phyloP scores from a whole-genome alignment of 2,113 vertebrate species.

The Laterallus jamaicensis region DNA sequence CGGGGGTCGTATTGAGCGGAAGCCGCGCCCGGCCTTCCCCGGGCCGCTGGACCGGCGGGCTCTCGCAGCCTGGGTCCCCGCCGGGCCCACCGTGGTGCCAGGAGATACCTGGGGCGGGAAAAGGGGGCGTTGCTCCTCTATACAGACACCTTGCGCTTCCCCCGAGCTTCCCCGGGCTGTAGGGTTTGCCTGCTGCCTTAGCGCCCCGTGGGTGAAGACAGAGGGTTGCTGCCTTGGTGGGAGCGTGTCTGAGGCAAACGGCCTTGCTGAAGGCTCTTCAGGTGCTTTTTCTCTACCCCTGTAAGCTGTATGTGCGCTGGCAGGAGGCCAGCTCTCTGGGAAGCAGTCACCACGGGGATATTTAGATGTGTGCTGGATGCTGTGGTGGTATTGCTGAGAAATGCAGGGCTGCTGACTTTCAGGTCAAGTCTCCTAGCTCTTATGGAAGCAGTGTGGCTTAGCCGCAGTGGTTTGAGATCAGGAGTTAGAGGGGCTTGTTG shows the following conservation, averaged over 20 bases:
- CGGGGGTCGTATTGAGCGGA: background rate
- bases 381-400: background rate
- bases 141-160: accelerated
- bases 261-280: background rate
- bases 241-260: background rate
- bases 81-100: background rate
- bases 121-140: no score
- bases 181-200: no score
- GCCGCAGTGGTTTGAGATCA: background rate
- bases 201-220: no score
- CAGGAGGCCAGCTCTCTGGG: background rate
- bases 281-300: accelerated
- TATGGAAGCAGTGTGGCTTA: background rate
- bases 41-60: accelerated
- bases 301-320: accelerated
- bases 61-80: background rate
- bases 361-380: background rate
- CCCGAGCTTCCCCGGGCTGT: no score
- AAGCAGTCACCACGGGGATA: accelerated
- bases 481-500: background rate
- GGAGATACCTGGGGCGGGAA: accelerated
- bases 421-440: background rate
- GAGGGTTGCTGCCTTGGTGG: no score
- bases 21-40: background rate
- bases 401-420: background rate